phyloP scores from a whole-genome alignment of 2,888 invertebrate genomes.

The Bruchidius siliquastri region DNA sequence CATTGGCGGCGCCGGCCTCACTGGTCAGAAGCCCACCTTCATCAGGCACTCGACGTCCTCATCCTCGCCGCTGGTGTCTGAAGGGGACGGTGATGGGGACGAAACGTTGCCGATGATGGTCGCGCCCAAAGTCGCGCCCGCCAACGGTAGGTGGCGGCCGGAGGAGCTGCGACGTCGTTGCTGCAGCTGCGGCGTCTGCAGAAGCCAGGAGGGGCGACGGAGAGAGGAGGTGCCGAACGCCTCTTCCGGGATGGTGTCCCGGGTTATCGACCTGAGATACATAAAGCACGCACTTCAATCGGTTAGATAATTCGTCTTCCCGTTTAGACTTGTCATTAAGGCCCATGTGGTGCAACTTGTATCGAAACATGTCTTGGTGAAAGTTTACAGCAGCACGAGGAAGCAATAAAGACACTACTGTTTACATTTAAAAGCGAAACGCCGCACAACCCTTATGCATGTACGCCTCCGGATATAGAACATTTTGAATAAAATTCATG shows the following conservation, averaged over 20 bases:
- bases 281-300: neutral
- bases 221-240: conserved; percentile 31
- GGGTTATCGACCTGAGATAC: conserved; percentile 52
- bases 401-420: too few species aligned
- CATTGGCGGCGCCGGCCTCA: conserved; percentile 5
- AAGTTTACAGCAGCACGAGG: too few species aligned
- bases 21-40: conserved; percentile 38
- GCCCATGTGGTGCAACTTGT: too few species aligned
- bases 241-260: conserved; percentile 71
- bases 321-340: too few species aligned
- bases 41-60: conserved; percentile 43
- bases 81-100: conserved; percentile 55
- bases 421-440: too few species aligned
- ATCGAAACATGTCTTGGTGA: too few species aligned
- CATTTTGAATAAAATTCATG: too few species aligned
- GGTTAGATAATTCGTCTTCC: neutral
- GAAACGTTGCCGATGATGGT: conserved; percentile 53
- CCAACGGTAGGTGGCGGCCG: conserved; percentile 42
- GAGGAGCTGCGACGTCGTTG: conserved; percentile 57
- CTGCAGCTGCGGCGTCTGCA: conserved; percentile 42
- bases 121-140: conserved; percentile 52
- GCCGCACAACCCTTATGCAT: too few species aligned
- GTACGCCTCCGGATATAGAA: too few species aligned
- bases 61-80: conserved; percentile 45
- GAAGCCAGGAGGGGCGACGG: conserved; percentile 42